A percentile compares a stretch with the other conserved stretches of the same genome.
These are phyloP conservation scores for Lycopodina hypogea DNA, from an alignment of 37 sponge, comb jelly and placozoan genomes.

Conservation along the genomic window DNA sequence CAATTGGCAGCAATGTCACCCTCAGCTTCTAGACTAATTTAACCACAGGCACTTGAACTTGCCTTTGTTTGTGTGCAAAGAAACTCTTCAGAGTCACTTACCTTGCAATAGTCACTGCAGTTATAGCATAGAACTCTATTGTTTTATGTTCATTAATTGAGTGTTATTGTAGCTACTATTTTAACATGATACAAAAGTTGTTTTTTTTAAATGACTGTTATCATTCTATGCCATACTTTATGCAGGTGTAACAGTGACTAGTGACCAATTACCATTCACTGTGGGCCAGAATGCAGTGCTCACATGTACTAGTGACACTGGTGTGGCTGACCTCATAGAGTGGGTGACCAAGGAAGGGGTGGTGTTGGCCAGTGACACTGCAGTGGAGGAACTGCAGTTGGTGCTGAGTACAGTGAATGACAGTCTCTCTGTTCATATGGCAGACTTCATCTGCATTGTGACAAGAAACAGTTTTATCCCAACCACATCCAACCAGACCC, in stretches of 20 bases:
- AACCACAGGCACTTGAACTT: too few relatives aligned
- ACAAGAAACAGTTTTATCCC: neutral
- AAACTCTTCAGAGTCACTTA: too few relatives aligned
- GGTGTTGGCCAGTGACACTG: neutral
- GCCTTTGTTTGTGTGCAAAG: too few relatives aligned
- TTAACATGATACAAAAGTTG: too few relatives aligned
- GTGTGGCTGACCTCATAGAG: slow-evolving; percentile 3
- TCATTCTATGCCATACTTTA: too few relatives aligned
- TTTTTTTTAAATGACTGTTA: too few relatives aligned
- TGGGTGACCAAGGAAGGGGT: neutral
- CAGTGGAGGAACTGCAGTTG: neutral
- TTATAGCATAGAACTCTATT: too few relatives aligned
- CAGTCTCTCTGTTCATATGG: slow-evolving; percentile 7
- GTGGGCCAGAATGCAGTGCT: neutral
- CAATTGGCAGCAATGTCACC: too few relatives aligned
- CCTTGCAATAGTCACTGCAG: too few relatives aligned
- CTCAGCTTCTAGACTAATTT: too few relatives aligned
- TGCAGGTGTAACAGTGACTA: slow-evolving; percentile 4
- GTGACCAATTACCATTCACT: slow-evolving; percentile 5
- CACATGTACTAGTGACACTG: slow-evolving; percentile 10
- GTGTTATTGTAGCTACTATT: too few relatives aligned
- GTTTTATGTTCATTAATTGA: too few relatives aligned
- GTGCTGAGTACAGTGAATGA: slow-evolving; percentile 13
- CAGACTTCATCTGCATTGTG: neutral
- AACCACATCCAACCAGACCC: neutral